These are phyloP conservation scores for Centruroides sculpturatus DNA, from an alignment of 1,140 invertebrate genomes.

Conservation along the genomic window DNA sequence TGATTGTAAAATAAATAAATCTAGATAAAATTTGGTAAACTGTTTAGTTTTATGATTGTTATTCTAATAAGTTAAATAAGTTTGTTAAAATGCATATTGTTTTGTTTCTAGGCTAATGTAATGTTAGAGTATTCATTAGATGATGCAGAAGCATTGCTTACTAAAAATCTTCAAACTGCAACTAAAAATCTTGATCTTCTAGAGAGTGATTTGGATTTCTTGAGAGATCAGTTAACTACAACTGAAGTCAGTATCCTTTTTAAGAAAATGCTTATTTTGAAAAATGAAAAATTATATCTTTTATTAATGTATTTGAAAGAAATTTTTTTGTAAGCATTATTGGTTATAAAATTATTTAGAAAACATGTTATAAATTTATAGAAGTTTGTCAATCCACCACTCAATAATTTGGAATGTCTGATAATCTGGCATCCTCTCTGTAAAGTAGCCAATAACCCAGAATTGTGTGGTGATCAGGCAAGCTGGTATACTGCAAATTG, in stretches of 20 bases:
- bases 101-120: conserved; percentile 60
- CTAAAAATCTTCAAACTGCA: conserved; percentile 75
- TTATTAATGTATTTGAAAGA: neutral
- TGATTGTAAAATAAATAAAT: no score
- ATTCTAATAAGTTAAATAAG: no score
- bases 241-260: conserved; percentile 73
- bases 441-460: no score
- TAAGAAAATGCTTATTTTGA: neutral
- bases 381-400: no score
- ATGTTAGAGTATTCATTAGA: conserved; percentile 94
- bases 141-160: conserved; percentile 73
- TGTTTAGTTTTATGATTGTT: no score
- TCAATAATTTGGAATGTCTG: no score
- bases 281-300: neutral
- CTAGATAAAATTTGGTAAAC: no score
- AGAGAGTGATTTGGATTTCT: conserved; percentile 81
- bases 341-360: neutral
- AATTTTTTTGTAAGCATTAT: neutral
- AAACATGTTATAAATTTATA: neutral
- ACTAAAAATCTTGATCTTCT: conserved; percentile 67
- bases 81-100: neutral
- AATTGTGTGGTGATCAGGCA: no score
- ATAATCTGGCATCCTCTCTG: no score
- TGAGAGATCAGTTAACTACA: conserved; percentile 90
- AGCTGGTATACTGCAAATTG: no score